Base-by-base conservation (phyloP, 2,888 invertebrate genomes). In the Podabrus alpinus region DNA sequence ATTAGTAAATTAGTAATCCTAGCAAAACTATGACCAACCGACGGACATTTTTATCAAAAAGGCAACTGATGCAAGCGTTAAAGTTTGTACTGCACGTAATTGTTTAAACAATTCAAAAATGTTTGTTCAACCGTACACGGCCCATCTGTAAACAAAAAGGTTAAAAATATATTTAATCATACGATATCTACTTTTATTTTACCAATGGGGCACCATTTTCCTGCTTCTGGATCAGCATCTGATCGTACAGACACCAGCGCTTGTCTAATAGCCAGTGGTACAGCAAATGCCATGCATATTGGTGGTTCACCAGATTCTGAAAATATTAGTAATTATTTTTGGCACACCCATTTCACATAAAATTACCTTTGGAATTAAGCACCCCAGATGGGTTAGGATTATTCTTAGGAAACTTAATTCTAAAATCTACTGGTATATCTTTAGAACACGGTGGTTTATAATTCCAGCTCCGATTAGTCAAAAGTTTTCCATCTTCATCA, bases 391-490 rank as follows among this genome's bases (percentile, higher is more conserved):
- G 89, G 85, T 94, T 94, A 10, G 89, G 87, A 19, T 91, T 89
- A 82, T 93, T 92, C 79, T 92, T 90, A 59, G 91, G 87, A 77
- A 95, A 90, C 78, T 92, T 91, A 4, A 95, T 88, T 76, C 94
- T 90, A 80, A 95, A 92, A 85, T 95, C 93, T 17, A 92, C 90
- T 0, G 95, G 94, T 81, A 95, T 94, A 80, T 95, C 95, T 83
- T 93, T 94, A 0, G 91, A 90, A 0, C 94, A 93, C 0, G 94
- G 94, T 2, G 92, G 91, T 81, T 94, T 94, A 82, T 95, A 95
- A 68, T 90, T 93, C 95, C 95, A 96, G 3, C 95, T 95, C 69
- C 94, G 90, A 81, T 93, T 91, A 1, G 95, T 94, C 7, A 93
- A 88, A 4, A 94, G 85, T 79, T 90, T 88, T 0, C 95, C 95